Conservation (phyloP, 1,140 invertebrate genomes). For the Drosophila novamexicana region DNA sequence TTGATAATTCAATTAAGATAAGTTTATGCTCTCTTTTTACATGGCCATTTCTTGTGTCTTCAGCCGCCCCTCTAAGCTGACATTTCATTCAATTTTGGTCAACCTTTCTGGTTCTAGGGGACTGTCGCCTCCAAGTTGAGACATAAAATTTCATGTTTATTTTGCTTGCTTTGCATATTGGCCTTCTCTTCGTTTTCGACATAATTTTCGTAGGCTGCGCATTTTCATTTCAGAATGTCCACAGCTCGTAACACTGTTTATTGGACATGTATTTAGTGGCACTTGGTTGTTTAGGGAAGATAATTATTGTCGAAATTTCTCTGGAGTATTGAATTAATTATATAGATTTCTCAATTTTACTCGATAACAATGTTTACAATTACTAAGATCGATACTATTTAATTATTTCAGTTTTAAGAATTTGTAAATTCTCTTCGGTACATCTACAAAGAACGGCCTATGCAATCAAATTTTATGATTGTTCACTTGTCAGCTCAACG, state of each 20-base stretch:
- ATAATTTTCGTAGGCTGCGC: slow-evolving; percentile 20
- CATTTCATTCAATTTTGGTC: slow-evolving; percentile 57
- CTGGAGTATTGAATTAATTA: not conserved
- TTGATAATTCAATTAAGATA: slow-evolving; percentile 74
- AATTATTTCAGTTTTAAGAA: too few relatives aligned
- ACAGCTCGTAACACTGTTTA: not conserved
- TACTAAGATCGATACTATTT: too few relatives aligned
- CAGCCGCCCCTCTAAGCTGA: slow-evolving; percentile 1
- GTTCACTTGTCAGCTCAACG: slow-evolving; percentile 15
- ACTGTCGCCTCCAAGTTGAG: slow-evolving; percentile 42
- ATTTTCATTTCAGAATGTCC: not conserved
- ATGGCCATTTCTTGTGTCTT: slow-evolving; percentile 32
- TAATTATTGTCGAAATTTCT: slow-evolving; percentile 2
- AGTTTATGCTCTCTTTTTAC: slow-evolving; percentile 49
- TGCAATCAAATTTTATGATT: slow-evolving; percentile 5
- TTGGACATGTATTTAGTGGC: slow-evolving; percentile 3
- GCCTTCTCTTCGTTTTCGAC: slow-evolving; percentile 28
- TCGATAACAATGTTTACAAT: too few relatives aligned
- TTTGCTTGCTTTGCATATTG: slow-evolving; percentile 55
- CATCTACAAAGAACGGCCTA: too few relatives aligned
- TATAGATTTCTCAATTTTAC: not conserved
- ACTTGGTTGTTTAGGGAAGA: not conserved
- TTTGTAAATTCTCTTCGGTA: too few relatives aligned
- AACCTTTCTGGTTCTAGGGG: not conserved
- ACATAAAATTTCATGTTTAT: slow-evolving; percentile 63